Conservation (phyloP, 2,888 invertebrate species). For the Diarsia rubi region DNA sequence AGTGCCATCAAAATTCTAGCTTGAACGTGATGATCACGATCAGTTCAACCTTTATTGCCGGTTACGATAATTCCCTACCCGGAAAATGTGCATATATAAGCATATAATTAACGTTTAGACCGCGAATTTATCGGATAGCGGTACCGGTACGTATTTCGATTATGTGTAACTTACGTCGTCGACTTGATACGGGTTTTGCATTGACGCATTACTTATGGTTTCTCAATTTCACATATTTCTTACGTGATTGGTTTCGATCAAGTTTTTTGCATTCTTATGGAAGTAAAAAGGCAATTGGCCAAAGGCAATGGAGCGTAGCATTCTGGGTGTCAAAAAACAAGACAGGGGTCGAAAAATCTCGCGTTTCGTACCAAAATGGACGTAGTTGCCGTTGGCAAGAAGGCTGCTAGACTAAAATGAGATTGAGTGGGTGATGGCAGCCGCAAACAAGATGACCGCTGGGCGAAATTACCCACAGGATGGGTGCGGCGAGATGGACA, state of each 20-base stretch:
- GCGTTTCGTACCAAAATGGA: neutral
- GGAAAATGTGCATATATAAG: slow-evolving; percentile 1
- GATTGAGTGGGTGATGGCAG: neutral
- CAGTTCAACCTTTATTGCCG: too few species aligned
- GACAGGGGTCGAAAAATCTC: neutral
- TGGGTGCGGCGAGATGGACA: neutral
- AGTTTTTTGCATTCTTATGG: neutral
- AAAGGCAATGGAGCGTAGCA: neutral
- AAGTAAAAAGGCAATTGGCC: neutral
- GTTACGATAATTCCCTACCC: neutral
- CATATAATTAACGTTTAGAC: neutral
- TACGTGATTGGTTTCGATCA: neutral
- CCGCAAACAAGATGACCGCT: neutral
- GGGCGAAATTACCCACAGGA: neutral
- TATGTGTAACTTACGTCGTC: slow-evolving; percentile 1
- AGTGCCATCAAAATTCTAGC: neutral
- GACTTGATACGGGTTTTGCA: neutral
- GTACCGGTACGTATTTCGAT: slow-evolving; percentile 1
- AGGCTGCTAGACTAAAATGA: neutral
- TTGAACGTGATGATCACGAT: neutral
- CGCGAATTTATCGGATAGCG: slow-evolving; percentile 5
- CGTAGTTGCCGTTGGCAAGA: neutral
- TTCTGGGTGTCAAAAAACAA: neutral
- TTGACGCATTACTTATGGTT: neutral
- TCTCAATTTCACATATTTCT: slow-evolving; percentile 15